Percentiles rank a stretch among this genome's conserved stretches.
phyloP scores from a whole-genome alignment of 2,888 invertebrate species.

The Aspidiotus rigidus region DNA sequence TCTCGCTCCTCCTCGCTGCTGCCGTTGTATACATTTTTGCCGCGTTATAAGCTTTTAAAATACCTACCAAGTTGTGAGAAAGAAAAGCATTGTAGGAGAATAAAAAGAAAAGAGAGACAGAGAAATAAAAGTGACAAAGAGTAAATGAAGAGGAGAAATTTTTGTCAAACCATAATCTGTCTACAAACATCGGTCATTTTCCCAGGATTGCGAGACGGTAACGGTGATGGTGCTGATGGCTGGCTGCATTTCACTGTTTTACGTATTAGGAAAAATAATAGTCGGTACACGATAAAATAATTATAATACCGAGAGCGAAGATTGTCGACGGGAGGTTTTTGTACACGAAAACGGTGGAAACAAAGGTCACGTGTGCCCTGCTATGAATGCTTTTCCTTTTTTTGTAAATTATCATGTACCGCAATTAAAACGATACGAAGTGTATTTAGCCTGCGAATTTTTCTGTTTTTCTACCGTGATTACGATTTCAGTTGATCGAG shows the following conservation, averaged over 20 bases:
- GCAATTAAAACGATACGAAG: too few species aligned
- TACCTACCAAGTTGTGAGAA: neutral
- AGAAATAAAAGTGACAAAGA: neutral
- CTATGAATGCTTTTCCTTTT: neutral
- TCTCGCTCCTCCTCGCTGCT: too few species aligned
- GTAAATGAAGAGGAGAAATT: neutral
- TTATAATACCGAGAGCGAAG: neutral
- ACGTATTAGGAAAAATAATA: neutral
- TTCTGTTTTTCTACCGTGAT: too few species aligned
- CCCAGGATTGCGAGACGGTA: slow-evolving; percentile 22
- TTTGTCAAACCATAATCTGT: neutral
- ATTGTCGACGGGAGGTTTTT: neutral
- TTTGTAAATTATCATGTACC: too few species aligned
- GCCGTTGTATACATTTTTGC: too few species aligned
- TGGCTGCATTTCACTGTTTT: neutral
- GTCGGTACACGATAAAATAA: neutral
- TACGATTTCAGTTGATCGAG: too few species aligned
- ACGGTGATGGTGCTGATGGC: neutral
- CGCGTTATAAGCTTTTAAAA: too few species aligned
- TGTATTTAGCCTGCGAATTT: too few species aligned
- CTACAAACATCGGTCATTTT: slow-evolving; percentile 30
- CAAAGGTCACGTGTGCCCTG: neutral
- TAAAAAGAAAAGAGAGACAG: neutral
- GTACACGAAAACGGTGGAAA: neutral
- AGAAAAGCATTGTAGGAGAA: neutral